Evolutionary conservation across 2,888 invertebrate species (phyloP), one percentile per base, ranked within the genome.

Genomic region (Pseudococcus jackbeardsleyi): DNA sequence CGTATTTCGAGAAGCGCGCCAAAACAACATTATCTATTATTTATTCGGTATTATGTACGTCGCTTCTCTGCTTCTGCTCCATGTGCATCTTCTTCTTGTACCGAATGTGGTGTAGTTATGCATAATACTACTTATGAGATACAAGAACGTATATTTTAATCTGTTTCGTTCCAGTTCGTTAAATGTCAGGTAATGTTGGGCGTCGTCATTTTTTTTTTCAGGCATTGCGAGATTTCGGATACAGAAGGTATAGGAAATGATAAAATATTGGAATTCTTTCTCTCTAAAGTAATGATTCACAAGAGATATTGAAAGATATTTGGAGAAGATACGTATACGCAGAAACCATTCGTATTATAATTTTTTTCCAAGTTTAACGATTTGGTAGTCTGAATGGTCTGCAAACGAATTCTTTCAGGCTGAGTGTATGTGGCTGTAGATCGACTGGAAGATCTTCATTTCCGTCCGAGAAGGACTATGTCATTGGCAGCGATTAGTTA

Each of bases 141-240:
- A 15, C n/a, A 42, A 42, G 42, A 42, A 42, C 42, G 6, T 42
- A 54, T n/a, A 54, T n/a, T 39, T 33, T 77, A 77, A 77, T 77
- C 77, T n/a, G 42, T 77, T 77, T 77, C 77, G 77, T 77, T 77
- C 42, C 77, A 17, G 39, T 77, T 77, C 77, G 39, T 77, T 68
- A 68, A 22, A 26, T 26, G 26, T 68, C 68, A 68, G 68, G 22
- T 26, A 68, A 26, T 68, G 22, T 68, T 54, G 54, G 54, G 54
- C n/a, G 54, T 54, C 15, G 54, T 54, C 54, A 15, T 50, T 50
- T 12, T 17, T 17, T 15, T 50, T 42, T 42, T 42, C 5, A 42
- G 42, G 42, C 9, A 50, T 50, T 12, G 11, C 15, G 4, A 50
- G 50, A 12, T 50, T 50, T 9, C n/a, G 42, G 42, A 42, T 42